phyloP scores from a whole-genome alignment of 1,140 invertebrate genomes.

The Periplaneta americana region DNA sequence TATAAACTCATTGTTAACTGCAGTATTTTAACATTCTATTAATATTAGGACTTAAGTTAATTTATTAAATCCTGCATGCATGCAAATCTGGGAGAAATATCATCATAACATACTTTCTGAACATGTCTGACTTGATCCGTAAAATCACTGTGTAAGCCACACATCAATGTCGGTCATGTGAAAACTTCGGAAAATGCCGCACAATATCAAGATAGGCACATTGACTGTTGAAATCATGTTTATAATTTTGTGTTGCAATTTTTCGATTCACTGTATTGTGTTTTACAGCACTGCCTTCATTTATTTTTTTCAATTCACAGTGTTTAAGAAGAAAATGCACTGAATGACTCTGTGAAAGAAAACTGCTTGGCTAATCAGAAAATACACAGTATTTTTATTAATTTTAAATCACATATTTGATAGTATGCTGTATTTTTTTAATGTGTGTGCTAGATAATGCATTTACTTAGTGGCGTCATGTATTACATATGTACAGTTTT shows the following conservation, averaged over 20 bases:
- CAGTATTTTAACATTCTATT: neutral
- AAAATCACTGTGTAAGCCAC: neutral
- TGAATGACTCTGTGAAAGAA: neutral
- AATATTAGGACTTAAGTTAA: neutral
- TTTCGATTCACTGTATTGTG: neutral
- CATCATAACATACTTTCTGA: neutral
- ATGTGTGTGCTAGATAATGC: neutral
- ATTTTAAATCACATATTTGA: neutral
- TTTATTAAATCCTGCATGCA: neutral
- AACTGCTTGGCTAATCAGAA: neutral
- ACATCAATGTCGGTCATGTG: neutral
- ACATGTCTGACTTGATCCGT: neutral
- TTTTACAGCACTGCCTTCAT: neutral
- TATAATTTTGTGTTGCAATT: neutral
- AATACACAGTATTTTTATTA: neutral
- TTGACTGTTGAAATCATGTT: neutral
- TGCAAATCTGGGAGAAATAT: neutral
- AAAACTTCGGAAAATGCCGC: neutral
- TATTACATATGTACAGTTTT: neutral
- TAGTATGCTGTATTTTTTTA: neutral
- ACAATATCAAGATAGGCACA: neutral
- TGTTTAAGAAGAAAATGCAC: neutral
- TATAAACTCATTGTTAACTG: neutral
- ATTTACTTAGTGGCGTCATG: neutral
- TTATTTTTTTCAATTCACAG: neutral